Percentiles rank a stretch among this genome's conserved stretches.
These are phyloP conservation scores for Colaptes auratus DNA, from an alignment of 2,113 vertebrate genomes.

Conservation along the genomic window DNA sequence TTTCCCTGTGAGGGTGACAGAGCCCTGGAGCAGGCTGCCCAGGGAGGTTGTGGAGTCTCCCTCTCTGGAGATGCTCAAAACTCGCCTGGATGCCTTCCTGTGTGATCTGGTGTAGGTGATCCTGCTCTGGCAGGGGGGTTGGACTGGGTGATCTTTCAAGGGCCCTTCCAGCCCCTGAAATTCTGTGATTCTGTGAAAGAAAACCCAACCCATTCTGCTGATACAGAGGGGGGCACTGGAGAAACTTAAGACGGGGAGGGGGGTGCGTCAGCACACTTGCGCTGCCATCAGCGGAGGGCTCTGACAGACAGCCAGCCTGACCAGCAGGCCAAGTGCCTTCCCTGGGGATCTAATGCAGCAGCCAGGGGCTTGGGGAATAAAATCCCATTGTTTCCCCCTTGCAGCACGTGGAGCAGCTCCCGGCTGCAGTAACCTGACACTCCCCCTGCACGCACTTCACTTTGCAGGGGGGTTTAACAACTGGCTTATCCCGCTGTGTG, in stretches of 20 bases:
- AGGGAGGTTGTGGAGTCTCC: too few species aligned
- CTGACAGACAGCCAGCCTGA: not conserved
- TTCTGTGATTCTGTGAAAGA: not conserved
- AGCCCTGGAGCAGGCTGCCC: too few species aligned
- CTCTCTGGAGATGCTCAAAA: too few species aligned
- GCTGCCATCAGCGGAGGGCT: not conserved
- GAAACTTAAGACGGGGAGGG: conserved; percentile 21
- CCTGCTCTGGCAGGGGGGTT: too few species aligned
- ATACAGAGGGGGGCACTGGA: not conserved
- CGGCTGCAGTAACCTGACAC: conserved; percentile 34
- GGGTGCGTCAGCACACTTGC: not conserved
- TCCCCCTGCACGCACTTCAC: not conserved
- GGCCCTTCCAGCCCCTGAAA: too few species aligned
- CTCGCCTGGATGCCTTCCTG: too few species aligned
- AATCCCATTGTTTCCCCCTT: conserved; percentile 48
- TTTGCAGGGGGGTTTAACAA: conserved; percentile 11
- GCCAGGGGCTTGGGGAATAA: not conserved
- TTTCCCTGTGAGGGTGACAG: too few species aligned
- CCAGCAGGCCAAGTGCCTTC: not conserved
- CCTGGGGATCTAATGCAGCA: not conserved
- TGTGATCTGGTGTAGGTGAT: too few species aligned
- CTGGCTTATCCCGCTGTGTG: conserved; percentile 22
- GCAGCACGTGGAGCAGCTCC: not conserved
- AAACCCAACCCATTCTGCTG: not conserved
- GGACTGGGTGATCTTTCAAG: too few species aligned